Conservation (phyloP, 2,888 invertebrate genomes). For the Hemicrepidius hirtus region DNA sequence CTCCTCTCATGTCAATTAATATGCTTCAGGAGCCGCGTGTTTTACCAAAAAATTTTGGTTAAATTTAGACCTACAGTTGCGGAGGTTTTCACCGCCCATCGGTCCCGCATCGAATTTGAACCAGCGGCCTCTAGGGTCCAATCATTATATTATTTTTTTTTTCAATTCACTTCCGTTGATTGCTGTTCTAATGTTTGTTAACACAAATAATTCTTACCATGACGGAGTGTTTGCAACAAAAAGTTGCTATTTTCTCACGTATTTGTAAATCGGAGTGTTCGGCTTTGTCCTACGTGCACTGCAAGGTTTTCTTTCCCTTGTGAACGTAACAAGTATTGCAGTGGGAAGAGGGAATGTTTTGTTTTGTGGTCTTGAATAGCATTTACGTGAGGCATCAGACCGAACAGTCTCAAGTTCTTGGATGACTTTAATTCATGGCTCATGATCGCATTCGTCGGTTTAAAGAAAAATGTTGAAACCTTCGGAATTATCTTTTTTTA, state of each 20-base stretch:
- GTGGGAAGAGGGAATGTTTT: neutral
- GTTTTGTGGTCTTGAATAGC: slow-evolving; percentile 21
- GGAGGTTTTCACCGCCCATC: too few species aligned
- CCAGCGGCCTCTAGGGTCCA: too few species aligned
- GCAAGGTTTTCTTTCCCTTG: slow-evolving; percentile 10
- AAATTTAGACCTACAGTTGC: too few species aligned
- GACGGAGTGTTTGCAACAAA: too few species aligned
- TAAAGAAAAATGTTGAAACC: neutral
- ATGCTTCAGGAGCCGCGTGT: neutral
- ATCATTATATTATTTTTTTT: too few species aligned
- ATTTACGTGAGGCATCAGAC: slow-evolving; percentile 47
- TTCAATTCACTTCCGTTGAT: neutral
- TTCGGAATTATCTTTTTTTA: too few species aligned
- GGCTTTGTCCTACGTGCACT: slow-evolving; percentile 3
- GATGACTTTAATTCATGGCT: slow-evolving; percentile 17
- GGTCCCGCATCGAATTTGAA: too few species aligned
- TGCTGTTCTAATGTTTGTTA: neutral
- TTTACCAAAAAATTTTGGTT: too few species aligned
- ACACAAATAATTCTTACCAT: too few species aligned
- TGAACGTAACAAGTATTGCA: neutral
- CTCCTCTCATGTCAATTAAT: slow-evolving; percentile 1
- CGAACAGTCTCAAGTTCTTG: slow-evolving; percentile 46
- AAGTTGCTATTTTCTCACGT: slow-evolving; percentile 3
- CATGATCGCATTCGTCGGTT: slow-evolving; percentile 32
- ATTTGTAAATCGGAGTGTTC: neutral